phyloP scores from a whole-genome alignment of 2,888 invertebrate genomes.

The Amphipyra berbera region DNA sequence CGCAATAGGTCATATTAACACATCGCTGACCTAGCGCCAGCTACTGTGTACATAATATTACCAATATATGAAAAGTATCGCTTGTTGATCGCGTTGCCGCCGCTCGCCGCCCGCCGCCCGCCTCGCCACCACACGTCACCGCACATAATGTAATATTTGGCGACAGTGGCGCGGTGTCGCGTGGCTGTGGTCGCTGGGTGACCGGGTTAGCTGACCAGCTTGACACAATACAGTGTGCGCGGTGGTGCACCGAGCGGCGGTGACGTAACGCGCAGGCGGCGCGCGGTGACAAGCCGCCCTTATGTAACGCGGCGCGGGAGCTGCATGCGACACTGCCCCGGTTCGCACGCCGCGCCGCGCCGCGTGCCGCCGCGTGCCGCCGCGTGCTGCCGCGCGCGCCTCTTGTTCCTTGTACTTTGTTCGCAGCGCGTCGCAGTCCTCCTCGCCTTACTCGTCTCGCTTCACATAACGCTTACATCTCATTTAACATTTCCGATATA shows the following conservation, averaged over 20 bases:
- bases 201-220: slow-evolving; percentile 14
- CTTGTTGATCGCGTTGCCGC: background rate
- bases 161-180: slow-evolving; percentile 3
- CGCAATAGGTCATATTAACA: slow-evolving; percentile 32
- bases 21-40: slow-evolving; percentile 33
- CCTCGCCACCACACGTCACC: background rate
- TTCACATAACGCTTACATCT: slow-evolving; percentile 46
- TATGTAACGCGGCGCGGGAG: slow-evolving; percentile 29
- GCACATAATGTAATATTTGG: slow-evolving; percentile 1
- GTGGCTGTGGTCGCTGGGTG: slow-evolving; percentile 24
- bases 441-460: slow-evolving; percentile 39
- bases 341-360: slow-evolving; percentile 30
- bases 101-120: slow-evolving; percentile 1
- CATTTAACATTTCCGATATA: slow-evolving; percentile 30
- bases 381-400: slow-evolving; percentile 10
- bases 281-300: slow-evolving; percentile 13
- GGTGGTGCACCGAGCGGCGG: slow-evolving; percentile 6
- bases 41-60: slow-evolving; percentile 21
- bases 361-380: background rate
- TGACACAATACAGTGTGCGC: background rate
- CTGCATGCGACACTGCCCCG: slow-evolving; percentile 21
- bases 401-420: slow-evolving; percentile 8
- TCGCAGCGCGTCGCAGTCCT: slow-evolving; percentile 45
- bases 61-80: slow-evolving; percentile 1
- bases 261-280: slow-evolving; percentile 33